Evolutionary conservation across 2,113 vertebrate species (phyloP).

Genomic region (Epinephelus lanceolatus): DNA sequence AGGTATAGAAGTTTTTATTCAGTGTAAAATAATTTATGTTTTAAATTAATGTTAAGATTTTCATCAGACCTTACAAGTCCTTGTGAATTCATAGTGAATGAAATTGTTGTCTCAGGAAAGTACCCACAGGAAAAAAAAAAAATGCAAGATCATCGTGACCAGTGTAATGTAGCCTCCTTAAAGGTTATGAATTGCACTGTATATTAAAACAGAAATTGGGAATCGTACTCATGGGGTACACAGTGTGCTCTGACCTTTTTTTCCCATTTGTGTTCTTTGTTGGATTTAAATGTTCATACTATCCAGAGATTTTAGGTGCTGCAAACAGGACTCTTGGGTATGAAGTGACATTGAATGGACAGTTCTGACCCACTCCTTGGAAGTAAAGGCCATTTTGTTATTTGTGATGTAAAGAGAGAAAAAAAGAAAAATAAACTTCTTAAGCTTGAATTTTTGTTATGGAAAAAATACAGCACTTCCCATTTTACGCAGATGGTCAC

Average conservation of each 20-base stretch:
- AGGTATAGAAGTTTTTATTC: background rate
- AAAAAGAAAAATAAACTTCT: background rate
- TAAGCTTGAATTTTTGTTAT: background rate
- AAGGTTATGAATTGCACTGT: constrained; percentile 22
- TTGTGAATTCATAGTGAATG: background rate
- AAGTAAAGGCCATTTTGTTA: background rate
- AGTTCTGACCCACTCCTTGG: too few relatives aligned
- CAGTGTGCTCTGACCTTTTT: constrained; percentile 22
- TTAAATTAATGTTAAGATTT: background rate
- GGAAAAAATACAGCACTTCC: too few relatives aligned
- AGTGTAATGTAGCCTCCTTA: background rate
- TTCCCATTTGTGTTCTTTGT: background rate
- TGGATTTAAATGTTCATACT: background rate
- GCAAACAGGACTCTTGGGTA: background rate
- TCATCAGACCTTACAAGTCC: background rate
- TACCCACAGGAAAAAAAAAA: background rate
- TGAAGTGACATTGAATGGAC: background rate
- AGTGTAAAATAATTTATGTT: background rate
- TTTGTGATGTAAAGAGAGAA: background rate
- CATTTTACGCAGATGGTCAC: background rate
- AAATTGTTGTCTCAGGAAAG: background rate
- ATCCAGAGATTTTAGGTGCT: background rate
- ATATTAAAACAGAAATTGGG: constrained; percentile 24
- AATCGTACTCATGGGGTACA: background rate
- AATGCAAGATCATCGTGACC: background rate